These are phyloP conservation scores for Chorisops tibialis DNA, from an alignment of 2,888 invertebrate genomes.

Conservation along the genomic window DNA sequence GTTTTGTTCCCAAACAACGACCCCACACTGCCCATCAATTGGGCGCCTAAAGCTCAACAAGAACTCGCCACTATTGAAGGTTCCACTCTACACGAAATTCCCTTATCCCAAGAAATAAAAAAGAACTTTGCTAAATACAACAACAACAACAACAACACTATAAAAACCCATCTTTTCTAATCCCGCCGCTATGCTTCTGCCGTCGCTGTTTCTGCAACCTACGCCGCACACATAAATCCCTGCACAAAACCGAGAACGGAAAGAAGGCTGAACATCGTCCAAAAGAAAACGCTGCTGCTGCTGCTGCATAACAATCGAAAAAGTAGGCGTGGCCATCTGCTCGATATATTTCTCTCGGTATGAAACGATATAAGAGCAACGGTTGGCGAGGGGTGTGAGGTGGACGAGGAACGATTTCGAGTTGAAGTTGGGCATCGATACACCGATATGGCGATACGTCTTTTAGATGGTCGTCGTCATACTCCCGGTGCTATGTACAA, in stretches of 20 bases:
- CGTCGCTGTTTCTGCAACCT: no score
- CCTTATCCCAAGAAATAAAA: no score
- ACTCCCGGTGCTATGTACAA: slow-evolving; percentile 1
- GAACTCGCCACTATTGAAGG: no score
- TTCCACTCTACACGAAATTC: no score
- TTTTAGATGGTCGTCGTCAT: not conserved
- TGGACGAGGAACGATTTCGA: not conserved
- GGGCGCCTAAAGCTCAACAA: no score
- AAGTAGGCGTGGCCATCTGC: slow-evolving; percentile 25
- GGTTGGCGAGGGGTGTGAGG: not conserved
- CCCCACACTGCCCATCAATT: no score
- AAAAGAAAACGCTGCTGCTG: slow-evolving; percentile 6
- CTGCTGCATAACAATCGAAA: slow-evolving; percentile 18
- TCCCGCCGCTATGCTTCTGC: not conserved
- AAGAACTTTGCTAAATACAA: not conserved
- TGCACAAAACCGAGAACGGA: slow-evolving; percentile 4
- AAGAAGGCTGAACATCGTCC: slow-evolving; percentile 26
- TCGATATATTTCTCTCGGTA: not conserved
- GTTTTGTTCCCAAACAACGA: no score
- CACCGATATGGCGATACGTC: slow-evolving; percentile 14
- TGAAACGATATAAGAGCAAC: no score
- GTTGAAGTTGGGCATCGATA: slow-evolving; percentile 9
- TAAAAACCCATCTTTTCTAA: slow-evolving; percentile 4
- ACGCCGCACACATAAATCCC: slow-evolving; percentile 13
- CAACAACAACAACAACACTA: not conserved